A percentile compares a stretch with the other conserved stretches of the same genome.
phyloP scores from a whole-genome alignment of 2,888 invertebrate genomes.

The Ceratothoa steindachneri region DNA sequence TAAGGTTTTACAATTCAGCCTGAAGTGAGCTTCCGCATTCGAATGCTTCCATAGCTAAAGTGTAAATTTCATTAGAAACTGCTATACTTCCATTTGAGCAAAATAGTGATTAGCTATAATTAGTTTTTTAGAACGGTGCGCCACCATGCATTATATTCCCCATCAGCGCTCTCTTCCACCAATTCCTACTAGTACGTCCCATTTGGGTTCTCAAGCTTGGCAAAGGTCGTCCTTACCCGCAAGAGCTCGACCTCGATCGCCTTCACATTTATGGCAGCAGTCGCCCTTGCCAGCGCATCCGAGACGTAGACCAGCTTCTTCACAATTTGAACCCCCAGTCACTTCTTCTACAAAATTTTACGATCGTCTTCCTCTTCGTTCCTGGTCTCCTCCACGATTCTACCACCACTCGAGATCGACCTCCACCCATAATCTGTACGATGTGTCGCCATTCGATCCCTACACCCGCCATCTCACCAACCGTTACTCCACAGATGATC shows the following conservation, averaged over 20 bases:
- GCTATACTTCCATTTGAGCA: background rate
- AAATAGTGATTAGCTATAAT: background rate
- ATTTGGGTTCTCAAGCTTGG: background rate
- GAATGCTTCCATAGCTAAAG: background rate
- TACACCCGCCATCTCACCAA: background rate
- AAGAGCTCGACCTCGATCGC: constrained; percentile 3
- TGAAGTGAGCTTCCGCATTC: background rate
- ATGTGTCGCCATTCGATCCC: constrained; percentile 3
- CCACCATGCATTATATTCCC: background rate
- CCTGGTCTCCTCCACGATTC: background rate
- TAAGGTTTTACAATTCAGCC: background rate
- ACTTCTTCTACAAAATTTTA: background rate
- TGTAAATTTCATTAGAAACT: background rate
- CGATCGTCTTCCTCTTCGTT: constrained; percentile 6
- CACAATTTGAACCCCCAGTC: constrained; percentile 4
- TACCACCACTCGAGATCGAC: background rate
- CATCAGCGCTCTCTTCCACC: background rate
- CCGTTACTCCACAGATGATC: background rate
- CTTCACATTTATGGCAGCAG: constrained; percentile 15
- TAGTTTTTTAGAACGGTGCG: background rate
- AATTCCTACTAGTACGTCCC: background rate
- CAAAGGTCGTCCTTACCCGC: background rate
- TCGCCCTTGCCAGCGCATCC: constrained; percentile 15
- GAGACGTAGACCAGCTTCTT: constrained; percentile 6
- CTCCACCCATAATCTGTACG: background rate